Base-by-base conservation (phyloP, 2,888 invertebrate genomes). In the Callyntrura sp. region DNA sequence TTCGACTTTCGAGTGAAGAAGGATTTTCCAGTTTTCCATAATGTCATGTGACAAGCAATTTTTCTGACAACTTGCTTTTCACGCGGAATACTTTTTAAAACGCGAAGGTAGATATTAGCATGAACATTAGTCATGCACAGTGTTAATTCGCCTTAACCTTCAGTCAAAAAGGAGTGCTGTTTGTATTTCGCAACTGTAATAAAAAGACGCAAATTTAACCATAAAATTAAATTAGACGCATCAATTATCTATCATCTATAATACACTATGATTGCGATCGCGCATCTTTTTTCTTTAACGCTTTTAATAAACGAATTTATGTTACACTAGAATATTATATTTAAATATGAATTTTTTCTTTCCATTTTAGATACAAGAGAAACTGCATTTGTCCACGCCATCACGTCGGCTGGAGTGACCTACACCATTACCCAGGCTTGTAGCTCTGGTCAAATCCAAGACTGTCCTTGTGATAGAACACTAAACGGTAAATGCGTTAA, bases 331-430 rank as follows among this genome's bases (percentile, higher is more conserved):
- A n/a, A n/a, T n/a, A n/a, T n/a, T n/a, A n/a, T n/a, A n/a, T n/a
- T 35, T 35, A 35, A 35, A 35, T 6, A n/a, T n/a, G n/a, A 35
- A 35, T 35, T 45, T 62, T 62, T 23, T 25, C 23, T 25, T 65
- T 65, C 28, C 57, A 17, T 92, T 94, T 17, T 96, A 98, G 98
- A 98, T 95, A 98, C 98, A 6, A 95, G 98, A 92, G 98, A 98
- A 95, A 97, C 98, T 76, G 97, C 97, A 83, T 98, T 98, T 95
- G 97, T 98, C 93, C 98, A 98, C 94, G 98, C 98, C 84, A 97
- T 98, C 94, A 97, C 98, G 11, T 97, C 98, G 0, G 98, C 98
- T 0, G 98, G 98, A 14, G 97, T 98, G 83, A 97, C 98, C 57
- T 98, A 96, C 95, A 96, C 97, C 76, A 97, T 98, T 93, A 98